Percentiles rank a stretch among this genome's conserved stretches.
phyloP scores from a whole-genome alignment of 2,888 invertebrate species.

The Sepiola atlantica region DNA sequence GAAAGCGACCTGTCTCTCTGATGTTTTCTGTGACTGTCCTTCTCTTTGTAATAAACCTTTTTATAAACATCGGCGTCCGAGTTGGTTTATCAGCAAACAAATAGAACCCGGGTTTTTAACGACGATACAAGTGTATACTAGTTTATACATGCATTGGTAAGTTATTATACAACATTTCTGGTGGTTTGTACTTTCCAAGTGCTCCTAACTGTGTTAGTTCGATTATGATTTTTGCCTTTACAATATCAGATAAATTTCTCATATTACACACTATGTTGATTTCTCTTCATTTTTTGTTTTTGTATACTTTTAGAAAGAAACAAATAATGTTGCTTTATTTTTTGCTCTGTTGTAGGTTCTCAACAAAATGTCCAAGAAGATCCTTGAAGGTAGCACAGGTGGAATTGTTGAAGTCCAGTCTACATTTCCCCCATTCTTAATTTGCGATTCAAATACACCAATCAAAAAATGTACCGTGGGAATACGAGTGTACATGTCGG shows the following conservation, averaged over 20 bases:
- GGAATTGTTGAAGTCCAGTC: not conserved
- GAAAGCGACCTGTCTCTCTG: no score
- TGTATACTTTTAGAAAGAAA: not conserved
- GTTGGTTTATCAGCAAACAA: no score
- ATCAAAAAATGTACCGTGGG: not conserved
- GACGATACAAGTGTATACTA: not conserved
- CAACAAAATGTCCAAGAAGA: not conserved
- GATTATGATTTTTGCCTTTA: no score
- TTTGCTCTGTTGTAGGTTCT: not conserved
- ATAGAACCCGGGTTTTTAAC: no score
- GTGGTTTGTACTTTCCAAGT: not conserved
- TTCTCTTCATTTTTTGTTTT: not conserved
- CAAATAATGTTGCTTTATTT: not conserved
- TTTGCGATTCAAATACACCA: not conserved
- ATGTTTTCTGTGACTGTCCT: no score
- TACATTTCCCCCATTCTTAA: slow-evolving; percentile 19
- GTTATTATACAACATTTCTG: not conserved
- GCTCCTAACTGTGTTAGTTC: no score
- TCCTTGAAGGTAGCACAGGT: not conserved
- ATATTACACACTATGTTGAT: no score
- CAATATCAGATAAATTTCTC: not conserved
- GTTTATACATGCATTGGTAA: not conserved
- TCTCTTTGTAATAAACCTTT: no score
- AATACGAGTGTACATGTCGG: not conserved
- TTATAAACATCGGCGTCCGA: no score